Evolutionary conservation across 1,140 invertebrate genomes (phyloP), one percentile per base, ranked within the genome.

Genomic region (Neomicropteryx cornuta): DNA sequence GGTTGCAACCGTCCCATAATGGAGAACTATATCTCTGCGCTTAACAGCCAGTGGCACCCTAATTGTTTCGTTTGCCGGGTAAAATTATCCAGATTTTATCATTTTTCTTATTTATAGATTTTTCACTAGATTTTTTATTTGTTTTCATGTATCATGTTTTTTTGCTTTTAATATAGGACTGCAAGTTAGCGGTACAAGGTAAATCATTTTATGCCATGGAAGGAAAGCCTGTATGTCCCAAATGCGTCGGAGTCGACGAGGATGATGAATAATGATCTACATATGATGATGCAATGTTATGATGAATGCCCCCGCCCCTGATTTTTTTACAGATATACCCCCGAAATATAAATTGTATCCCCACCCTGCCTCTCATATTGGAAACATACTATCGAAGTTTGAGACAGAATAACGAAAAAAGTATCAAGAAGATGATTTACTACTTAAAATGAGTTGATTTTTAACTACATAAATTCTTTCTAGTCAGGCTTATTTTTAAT

Each of bases 51-150:
- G 60, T 99, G 96, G 96, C 97, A 99, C 73, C 90, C 94, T 8
- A 89, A 97, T 58, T 99, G 97, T 65, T 99, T 99, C 71, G 93
- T 97, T 41, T 99, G 97, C 77, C 83, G 92, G 83, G 95, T 98
- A 79, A 76, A 86, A 77, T 49, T 45, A 54, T 54, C 14, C 14
- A 32, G 21, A n/a, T n/a, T 13, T 10, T 38, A 17, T 37, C n/a
- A 13, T 8, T 8, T 27, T 13, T 13, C 8, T 27, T 27, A 27
- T 27, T 8, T 27, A 27, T 27, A 27, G 13, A 27, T 8, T 13
- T 27, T 13, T 27, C 23, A 8, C 8, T 27, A 13, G 8, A 27
- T 27, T 13, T 8, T 8, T 8, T 27, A 27, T 27, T 27, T 27
- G 8, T 27, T 8, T 27, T 27, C 23, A 8, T 13, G 13, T 13